Evolutionary conservation across 1,140 invertebrate species (phyloP), one percentile per base, ranked within the genome.

Genomic region (Rhagoletis pomonella): DNA sequence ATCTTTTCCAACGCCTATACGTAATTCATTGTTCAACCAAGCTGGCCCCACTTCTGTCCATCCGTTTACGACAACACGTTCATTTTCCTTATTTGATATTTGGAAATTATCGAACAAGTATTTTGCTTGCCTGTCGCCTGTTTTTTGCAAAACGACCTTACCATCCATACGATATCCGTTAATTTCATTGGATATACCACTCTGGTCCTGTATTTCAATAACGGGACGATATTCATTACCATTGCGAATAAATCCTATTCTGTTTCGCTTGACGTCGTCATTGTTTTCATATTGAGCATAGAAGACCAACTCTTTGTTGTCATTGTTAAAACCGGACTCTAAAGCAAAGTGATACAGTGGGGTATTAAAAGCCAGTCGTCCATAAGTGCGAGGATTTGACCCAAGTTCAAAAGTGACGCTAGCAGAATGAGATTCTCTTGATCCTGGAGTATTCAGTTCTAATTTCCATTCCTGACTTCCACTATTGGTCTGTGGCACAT

Each of bases 371-470:
- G 89, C 87, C 6, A 90, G 47, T 10, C 91, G 89, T 6, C 88
- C 88, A 64, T 88, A 93, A 0, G 87, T 88, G 7, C 84, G 89
- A 10, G 90, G 90, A 59, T 89, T 89, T 2, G 89, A 87, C 17
- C 90, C 90, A 1, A 92, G 65, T 19, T 93, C 90, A 59, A 92
- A 88, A 4, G 87, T 86, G 0, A 92, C 39, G 81, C 86, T 89
- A 7, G 90, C 90, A 73, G 95, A 95, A 73, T 96, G 95, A 29
- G 95, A 94, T 0, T 93, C 94, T 90, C 95, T 95, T 1, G 95
- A 96, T 47, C 95, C 96, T 81, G 95, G 94, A 50, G 96, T 96
- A 88, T 97, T 96, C 55, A 97, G 93, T 0, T 95, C 90, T 1
- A 97, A 89, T 90, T 96, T 96, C 59, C 94, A 89, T 60, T 90